Percentiles rank a stretch among this genome's conserved stretches.
These are phyloP conservation scores for Noctilio leporinus DNA, from an alignment of 2,113 vertebrate genomes.

Conservation along the genomic window DNA sequence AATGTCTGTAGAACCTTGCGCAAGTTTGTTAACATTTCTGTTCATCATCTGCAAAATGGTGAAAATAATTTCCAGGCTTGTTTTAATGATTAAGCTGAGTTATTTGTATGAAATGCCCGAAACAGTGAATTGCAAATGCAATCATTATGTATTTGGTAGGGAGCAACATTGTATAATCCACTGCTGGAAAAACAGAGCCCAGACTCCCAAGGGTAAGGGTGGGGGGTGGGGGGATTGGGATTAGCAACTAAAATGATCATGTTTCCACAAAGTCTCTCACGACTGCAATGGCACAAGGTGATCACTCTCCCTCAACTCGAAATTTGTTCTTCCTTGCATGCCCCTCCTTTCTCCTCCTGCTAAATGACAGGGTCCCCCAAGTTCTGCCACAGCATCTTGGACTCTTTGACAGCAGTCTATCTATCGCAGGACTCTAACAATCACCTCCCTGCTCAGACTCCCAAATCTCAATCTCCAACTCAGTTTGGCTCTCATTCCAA, in stretches of 20 bases:
- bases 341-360: neutral
- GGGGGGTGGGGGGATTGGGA: neutral
- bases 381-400: neutral
- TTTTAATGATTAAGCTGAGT: neutral
- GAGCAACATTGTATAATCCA: neutral
- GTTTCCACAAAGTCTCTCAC: neutral
- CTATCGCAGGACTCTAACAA: neutral
- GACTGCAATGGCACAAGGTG: neutral
- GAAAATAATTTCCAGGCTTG: neutral
- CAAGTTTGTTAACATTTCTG: neutral
- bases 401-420: neutral
- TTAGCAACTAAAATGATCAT: neutral
- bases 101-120: neutral
- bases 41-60: neutral
- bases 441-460: neutral
- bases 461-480: neutral
- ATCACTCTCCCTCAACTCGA: neutral
- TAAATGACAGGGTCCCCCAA: neutral
- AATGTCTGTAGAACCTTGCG: neutral
- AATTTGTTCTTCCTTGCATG: neutral
- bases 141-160: neutral
- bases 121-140: neutral
- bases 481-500: neutral
- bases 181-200: neutral
- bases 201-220: neutral